A percentile compares a stretch with the other conserved stretches of the same genome.
phyloP scores from a whole-genome alignment of 92 coral and sea anemone species.

The Porites lobata region DNA sequence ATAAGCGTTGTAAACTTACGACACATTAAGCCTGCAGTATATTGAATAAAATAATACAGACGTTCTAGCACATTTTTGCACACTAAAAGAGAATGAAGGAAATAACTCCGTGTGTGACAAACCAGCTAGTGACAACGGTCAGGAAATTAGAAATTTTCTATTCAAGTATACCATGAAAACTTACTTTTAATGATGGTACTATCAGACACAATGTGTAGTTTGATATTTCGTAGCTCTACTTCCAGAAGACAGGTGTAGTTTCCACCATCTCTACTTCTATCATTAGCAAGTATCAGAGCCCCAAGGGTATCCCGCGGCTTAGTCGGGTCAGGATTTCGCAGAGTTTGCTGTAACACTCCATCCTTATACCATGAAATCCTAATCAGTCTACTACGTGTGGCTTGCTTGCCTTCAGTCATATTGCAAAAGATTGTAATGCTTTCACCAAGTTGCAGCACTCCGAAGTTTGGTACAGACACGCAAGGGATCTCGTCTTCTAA shows the following conservation, averaged over 20 bases:
- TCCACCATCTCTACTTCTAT: conserved; percentile 53
- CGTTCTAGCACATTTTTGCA: no score
- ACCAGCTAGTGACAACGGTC: no score
- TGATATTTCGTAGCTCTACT: conserved; percentile 22
- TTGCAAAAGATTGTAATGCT: conserved; percentile 41
- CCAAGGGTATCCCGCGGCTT: conserved; percentile 4
- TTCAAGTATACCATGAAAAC: neutral
- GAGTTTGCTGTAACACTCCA: conserved; percentile 13
- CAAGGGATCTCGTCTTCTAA: conserved; percentile 43
- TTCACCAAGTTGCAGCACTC: conserved; percentile 31
- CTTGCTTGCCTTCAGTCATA: conserved; percentile 5
- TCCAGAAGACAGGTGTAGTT: conserved; percentile 47
- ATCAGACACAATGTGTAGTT: conserved; percentile 45
- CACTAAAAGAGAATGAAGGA: no score
- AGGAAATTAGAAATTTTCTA: no score
- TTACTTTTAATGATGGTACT: conserved; percentile 47
- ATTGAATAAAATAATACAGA: no score
- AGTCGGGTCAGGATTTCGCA: conserved; percentile 41
- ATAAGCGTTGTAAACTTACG: no score
- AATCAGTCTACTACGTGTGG: conserved; percentile 5
- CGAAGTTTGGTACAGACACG: conserved; percentile 22
- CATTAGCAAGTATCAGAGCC: conserved; percentile 16
- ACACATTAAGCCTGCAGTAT: no score
- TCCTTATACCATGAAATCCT: conserved; percentile 67
- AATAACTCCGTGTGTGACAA: no score